Evolutionary conservation across 2,797 vertebrate genomes (phyloP), one percentile per base, ranked within the genome.

Genomic region (Galaxias olidus): DNA sequence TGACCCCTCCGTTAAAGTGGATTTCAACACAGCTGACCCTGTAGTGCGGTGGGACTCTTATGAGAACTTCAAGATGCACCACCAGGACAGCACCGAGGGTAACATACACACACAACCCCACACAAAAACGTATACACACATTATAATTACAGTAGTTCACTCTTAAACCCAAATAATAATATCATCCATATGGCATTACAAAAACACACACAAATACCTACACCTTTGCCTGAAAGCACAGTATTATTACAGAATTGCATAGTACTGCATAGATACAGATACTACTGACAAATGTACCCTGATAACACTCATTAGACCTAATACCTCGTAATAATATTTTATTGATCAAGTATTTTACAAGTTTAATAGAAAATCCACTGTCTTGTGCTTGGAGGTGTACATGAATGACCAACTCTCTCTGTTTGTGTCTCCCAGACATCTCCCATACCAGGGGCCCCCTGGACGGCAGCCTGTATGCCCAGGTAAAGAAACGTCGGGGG

Each of bases 31-130:
- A 0, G 75, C 91, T 0, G 94, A 96, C 75, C 92, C 93, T 0
- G 85, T 95, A 2, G 90, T 97, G 56, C 90, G 92, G 66, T 96
- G 94, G 93, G 95, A 98, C 83, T 98, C 96, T 8, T 98, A 96
- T 5, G 94, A 96, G 76, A 94, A 96, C 77, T 93, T 98, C 83
- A 95, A 95, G 78, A 70, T 91, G 71, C 89, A 86, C 64, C 92
- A 95, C 10, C 90, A 96, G 77, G 95, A 98, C 89, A 95, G 94
- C 50, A 65, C 84, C 57, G 96, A 95, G 40, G 93, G 95, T 97
- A 90, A 83, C 80, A 78, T 47, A 12, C 13, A 54, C 30, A 43
- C 19, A 66, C 12, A 43, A 47, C 1, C 10, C 12, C 13, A 50
- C 43, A 43, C 46, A 51, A n/a, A 50, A 44, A 51, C 45, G 58